Evolutionary conservation across 2,113 vertebrate genomes (phyloP).

Genomic region (Chaetorhynchus papuensis): DNA sequence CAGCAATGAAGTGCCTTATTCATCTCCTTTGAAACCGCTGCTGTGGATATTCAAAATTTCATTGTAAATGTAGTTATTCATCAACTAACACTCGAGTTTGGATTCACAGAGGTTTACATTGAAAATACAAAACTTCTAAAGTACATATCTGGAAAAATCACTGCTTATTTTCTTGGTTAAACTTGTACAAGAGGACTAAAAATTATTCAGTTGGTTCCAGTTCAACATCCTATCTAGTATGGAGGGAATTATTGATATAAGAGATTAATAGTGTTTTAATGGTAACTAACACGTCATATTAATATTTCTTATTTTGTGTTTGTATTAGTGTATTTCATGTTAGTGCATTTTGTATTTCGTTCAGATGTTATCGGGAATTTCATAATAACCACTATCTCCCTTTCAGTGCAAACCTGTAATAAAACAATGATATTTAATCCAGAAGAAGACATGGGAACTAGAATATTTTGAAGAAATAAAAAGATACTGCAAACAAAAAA

Average conservation of each 20-base stretch:
- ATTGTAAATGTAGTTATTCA: not conserved
- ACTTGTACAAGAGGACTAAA: not conserved
- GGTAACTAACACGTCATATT: not conserved
- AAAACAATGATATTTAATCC: not conserved
- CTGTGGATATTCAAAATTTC: not conserved
- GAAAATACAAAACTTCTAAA: not conserved
- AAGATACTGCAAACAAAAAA: not conserved
- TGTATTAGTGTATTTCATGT: not conserved
- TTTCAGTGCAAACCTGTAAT: not conserved
- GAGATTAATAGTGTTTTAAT: not conserved
- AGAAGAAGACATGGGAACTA: not conserved
- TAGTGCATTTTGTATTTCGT: not conserved
- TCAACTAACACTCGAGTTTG: not conserved
- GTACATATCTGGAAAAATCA: not conserved
- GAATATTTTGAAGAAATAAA: not conserved
- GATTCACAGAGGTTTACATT: not conserved
- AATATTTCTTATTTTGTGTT: not conserved
- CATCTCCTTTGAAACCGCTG: not conserved
- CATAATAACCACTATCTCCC: not conserved
- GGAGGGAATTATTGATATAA: not conserved
- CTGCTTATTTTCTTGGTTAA: not conserved
- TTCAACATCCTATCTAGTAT: not conserved
- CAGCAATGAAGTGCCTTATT: not conserved
- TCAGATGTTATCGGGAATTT: not conserved
- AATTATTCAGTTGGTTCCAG: not conserved